Base-by-base conservation (phyloP, 2,888 invertebrate genomes). In the Brenthis daphne region DNA sequence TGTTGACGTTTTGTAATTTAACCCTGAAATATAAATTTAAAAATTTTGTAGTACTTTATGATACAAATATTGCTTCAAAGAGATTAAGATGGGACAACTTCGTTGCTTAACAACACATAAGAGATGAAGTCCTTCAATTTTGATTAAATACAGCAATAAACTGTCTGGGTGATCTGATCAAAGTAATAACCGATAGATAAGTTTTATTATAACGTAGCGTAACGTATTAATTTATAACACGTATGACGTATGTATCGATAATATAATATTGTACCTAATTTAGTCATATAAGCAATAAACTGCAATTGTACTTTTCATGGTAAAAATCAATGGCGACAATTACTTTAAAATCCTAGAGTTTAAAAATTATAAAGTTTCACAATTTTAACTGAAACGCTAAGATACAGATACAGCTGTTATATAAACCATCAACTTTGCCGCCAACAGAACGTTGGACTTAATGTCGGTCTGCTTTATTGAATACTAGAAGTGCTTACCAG, bases 101-200 rank as follows among this genome's bases (percentile, higher is more conserved):
- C 43, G 53, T 63, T 54, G 63, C 37, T 54, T 54, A 63, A 63
- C 63, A 43, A 63, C 53, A 51, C 37, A 63, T 63, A 54, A 63
- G 53, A 54, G 63, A 37, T 63, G 20, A 37, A 54, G 63, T 53
- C 63, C 64, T 68, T 47, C 43, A 53, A 50, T 68, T 64, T 64
- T 68, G 57, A 68, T 68, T 68, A 68, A 64, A 68, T 57, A 57
- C 12, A 51, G 53, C 67, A 33, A 67, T 67, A 67, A 67, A 63
- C 29, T 47, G 56, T 24, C 56, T 67, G 63, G 67, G 43, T 53
- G 68, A 58, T 57, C 51, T 64, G 64, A 58, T 64, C 68, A 63
- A 53, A 64, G 68, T 64, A 58, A 58, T 64, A 64, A 58, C 53
- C 29, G 63, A 63, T 64, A 64, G 55, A 64, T 64, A 64, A 64